A percentile compares a stretch with the other conserved stretches of the same genome.
phyloP scores from a whole-genome alignment of 2,797 vertebrate species.

The Phrynocephalus guinanensis region DNA sequence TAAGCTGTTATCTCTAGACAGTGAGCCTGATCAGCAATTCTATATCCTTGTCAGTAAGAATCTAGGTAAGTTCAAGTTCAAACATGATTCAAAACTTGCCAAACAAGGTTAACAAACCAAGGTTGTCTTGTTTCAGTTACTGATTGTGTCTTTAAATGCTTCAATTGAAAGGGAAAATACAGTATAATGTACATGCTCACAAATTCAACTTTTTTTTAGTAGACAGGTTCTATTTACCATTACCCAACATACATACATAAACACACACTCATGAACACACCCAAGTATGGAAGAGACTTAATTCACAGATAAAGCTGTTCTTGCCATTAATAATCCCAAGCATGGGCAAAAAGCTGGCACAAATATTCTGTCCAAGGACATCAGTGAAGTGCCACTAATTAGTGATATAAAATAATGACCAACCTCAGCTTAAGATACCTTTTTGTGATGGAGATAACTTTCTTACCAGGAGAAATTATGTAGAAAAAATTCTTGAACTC shows the following conservation, averaged over 20 bases:
- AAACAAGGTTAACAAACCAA: background rate
- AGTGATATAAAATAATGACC: background rate
- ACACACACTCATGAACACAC: background rate
- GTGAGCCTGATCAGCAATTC: background rate
- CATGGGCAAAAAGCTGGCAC: background rate
- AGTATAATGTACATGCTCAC: background rate
- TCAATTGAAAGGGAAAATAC: background rate
- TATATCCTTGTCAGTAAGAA: background rate
- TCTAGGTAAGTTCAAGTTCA: background rate
- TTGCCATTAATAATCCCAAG: no score
- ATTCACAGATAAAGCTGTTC: background rate
- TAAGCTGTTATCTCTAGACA: background rate
- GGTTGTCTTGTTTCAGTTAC: background rate
- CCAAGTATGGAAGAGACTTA: background rate
- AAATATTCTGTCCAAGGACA: background rate
- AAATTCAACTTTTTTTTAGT: background rate
- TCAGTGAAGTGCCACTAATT: background rate
- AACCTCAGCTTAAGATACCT: background rate
- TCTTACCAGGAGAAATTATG: constrained; percentile 97
- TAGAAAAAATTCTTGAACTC: constrained; percentile 99
- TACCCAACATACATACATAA: no score
- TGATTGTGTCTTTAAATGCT: background rate
- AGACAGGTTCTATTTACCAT: background rate
- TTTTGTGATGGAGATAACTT: background rate
- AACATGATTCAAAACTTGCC: background rate